Evolutionary conservation across 1,140 invertebrate genomes (phyloP).

Genomic region (Trichonephila clavipes): DNA sequence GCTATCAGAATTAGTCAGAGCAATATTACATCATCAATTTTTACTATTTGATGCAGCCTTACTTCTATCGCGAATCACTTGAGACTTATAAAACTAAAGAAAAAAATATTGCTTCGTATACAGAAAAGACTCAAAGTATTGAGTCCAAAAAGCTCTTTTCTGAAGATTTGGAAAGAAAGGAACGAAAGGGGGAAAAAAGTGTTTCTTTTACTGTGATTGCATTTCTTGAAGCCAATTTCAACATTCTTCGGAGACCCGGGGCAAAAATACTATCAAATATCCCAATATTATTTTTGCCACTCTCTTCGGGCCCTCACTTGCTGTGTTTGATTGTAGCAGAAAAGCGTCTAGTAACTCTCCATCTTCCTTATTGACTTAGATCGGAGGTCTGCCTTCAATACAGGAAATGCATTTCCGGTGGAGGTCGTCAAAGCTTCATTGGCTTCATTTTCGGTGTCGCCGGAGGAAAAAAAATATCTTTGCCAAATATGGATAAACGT

Average conservation of each 20-base stretch:
- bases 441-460: slow-evolving; percentile 51
- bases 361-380: slow-evolving; percentile 66
- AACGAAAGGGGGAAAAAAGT: slow-evolving; percentile 40
- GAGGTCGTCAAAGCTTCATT: slow-evolving; percentile 68
- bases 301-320: slow-evolving; percentile 42
- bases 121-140: slow-evolving; percentile 43
- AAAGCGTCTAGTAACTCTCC: slow-evolving; percentile 40
- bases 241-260: slow-evolving; percentile 42
- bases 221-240: slow-evolving; percentile 71
- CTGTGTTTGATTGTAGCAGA: slow-evolving; percentile 46
- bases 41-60: not conserved
- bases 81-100: slow-evolving; percentile 17
- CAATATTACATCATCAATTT: not conserved
- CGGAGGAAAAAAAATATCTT: slow-evolving; percentile 48
- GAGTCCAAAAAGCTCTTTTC: slow-evolving; percentile 1
- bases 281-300: slow-evolving; percentile 76
- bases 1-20: not conserved
- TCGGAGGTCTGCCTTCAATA: slow-evolving; percentile 48
- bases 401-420: slow-evolving; percentile 68
- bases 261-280: slow-evolving; percentile 76
- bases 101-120: slow-evolving; percentile 29
- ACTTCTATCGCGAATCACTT: not conserved
- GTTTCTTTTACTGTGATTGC: slow-evolving; percentile 62
- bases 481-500: slow-evolving; percentile 69
- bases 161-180: not conserved